phyloP scores from a whole-genome alignment of 2,113 vertebrate species.

The Cynopterus brachyotis region DNA sequence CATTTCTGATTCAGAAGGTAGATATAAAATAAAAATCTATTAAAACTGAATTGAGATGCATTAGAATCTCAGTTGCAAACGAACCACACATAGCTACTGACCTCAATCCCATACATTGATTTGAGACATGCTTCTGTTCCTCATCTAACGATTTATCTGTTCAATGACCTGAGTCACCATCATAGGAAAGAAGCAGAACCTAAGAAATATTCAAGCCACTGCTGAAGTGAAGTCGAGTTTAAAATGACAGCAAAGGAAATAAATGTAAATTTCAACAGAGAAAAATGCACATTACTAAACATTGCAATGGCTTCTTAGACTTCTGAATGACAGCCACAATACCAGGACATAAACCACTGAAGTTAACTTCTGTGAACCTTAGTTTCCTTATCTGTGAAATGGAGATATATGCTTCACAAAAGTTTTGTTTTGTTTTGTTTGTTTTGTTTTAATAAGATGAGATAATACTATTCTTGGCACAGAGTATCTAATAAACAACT shows the following conservation, averaged over 20 bases:
- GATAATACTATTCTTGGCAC: not conserved
- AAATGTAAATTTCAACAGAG: not conserved
- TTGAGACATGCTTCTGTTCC: not conserved
- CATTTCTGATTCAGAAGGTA: constrained; percentile 45
- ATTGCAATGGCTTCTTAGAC: not conserved
- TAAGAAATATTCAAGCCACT: not conserved
- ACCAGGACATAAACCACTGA: not conserved
- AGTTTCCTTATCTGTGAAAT: constrained; percentile 4
- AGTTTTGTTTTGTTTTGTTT: not conserved
- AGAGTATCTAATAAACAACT: not conserved
- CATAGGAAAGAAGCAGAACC: not conserved
- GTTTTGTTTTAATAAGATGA: not conserved
- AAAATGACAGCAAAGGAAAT: not conserved
- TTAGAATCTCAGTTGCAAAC: not conserved
- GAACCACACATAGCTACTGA: not conserved
- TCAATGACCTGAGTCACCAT: not conserved
- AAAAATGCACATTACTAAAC: not conserved
- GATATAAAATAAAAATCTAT: constrained; percentile 50
- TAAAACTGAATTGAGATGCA: constrained; percentile 50
- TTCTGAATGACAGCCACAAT: not conserved
- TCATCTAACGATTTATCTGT: not conserved
- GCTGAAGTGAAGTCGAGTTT: not conserved
- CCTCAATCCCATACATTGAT: not conserved
- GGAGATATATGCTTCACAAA: not conserved
- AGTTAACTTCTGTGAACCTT: not conserved